Percentiles rank a stretch among this genome's conserved stretches.
Evolutionary conservation across 2,113 vertebrate genomes (phyloP).

Genomic region (Gadus macrocephalus): DNA sequence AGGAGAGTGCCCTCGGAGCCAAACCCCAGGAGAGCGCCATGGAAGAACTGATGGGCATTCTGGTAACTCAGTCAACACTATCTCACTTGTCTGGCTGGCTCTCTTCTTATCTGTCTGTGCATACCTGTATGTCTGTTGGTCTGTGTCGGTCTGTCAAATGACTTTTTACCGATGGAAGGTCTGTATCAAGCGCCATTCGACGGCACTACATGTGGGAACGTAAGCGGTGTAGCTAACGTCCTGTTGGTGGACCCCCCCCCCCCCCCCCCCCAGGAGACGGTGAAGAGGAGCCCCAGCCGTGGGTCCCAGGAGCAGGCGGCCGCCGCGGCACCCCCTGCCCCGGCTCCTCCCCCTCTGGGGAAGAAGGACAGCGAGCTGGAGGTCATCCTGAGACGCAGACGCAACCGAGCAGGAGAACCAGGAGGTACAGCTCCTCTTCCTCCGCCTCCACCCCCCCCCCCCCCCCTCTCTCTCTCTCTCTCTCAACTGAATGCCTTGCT

Average conservation of each 20-base stretch:
- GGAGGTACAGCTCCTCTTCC: slow-evolving; percentile 51
- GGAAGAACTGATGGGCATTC: slow-evolving; percentile 79
- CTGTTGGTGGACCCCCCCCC: slow-evolving; percentile 3
- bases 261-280: slow-evolving; percentile 62
- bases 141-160: background rate
- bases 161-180: background rate
- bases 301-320: slow-evolving; percentile 66
- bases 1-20: slow-evolving; percentile 69
- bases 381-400: slow-evolving; percentile 73
- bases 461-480: too few relatives aligned
- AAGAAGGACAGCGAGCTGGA: slow-evolving; percentile 80
- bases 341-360: slow-evolving; percentile 23
- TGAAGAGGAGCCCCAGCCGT: slow-evolving; percentile 76
- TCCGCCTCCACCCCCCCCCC: background rate
- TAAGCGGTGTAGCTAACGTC: background rate
- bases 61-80: slow-evolving; percentile 57
- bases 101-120: background rate
- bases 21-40: slow-evolving; percentile 77
- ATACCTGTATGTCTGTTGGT: background rate
- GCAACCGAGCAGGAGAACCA: slow-evolving; percentile 72
- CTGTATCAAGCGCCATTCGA: background rate
- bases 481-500: too few relatives aligned
- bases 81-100: background rate
- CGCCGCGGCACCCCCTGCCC: slow-evolving; percentile 71
- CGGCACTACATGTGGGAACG: too few relatives aligned